Evolutionary conservation across 2,797 vertebrate species (phyloP), one percentile per base, ranked within the genome.

Genomic region (Micrastur ruficollis): DNA sequence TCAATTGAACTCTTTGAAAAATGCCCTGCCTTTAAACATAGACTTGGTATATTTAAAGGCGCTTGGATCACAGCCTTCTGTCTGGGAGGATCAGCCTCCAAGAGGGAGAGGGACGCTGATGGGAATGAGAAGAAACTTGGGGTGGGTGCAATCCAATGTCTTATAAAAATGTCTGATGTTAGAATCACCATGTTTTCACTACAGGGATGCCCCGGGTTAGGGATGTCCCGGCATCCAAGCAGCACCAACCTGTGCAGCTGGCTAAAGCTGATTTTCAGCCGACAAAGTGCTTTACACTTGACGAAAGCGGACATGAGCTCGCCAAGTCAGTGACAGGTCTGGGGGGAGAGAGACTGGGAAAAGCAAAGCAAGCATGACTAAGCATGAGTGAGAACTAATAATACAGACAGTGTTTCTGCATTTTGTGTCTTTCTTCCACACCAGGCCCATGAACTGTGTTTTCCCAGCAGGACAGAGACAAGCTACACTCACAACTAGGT

Each of bases 201-300:
- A 3, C 25, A n/a, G 61, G 34, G 25, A 4, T 63, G 38, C 20
- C 32, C 32, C 22, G 8, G 20, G 10, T 44, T 21, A 32, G 63
- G 42, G 32, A 20, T 0, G 0, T 42, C n/a, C 32, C 55, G 29
- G 15, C 42, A 8, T 29, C 47, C 47, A 19, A 38, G 25, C 38
- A 56, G 42, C 21, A 15, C 42, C 0, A 4, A 14, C 13, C 22
- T 3, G 29, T 0, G 8, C 19, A 3, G 70, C 22, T 1, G 2
- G 12, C 18, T 17, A 21, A 31, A 31, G 18, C 58, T 62, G 23
- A 16, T 44, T 44, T 44, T 9, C 3, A 27, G 70, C 65, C 17
- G 13, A 9, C 3, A 3, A 19, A 34, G 34, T 4, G 11, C 61
- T 71, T 20, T 23, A 52, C 44, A 25, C 25, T 25, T 25, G 29